Base-by-base conservation (phyloP, 2,888 invertebrate species). In the Molorchus minor region DNA sequence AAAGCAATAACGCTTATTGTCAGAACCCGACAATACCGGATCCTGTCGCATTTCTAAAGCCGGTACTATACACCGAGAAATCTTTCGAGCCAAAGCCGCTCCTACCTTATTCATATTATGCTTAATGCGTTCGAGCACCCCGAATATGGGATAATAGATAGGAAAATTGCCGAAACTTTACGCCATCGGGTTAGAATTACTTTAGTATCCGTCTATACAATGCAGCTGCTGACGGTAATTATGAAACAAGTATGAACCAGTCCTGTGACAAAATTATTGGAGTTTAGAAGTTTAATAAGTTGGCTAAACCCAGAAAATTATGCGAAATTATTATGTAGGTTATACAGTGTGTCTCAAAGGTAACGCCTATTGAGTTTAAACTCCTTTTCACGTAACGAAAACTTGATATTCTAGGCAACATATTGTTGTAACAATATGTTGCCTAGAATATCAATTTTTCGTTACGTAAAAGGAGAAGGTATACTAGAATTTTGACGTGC, bases 91-190 rank as follows among this genome's bases (percentile, higher is more conserved):
- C 20, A 49, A 38, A 13, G 25, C 21, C 16, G 15, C 25, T 25
- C 15, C 20, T 38, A 38, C 38, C 49, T 38, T 49, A 49, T 49
- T 38, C 38, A 25, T 49, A n/a, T n/a, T n/a, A 49, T 38, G 38
- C 38, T 38, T 3, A 1, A 20, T 40, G 49, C 49, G 29, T 49
- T 49, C 49, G n/a, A n/a, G 49, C 1, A 40, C 38, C 25, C 29
- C 38, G 49, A 49, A 49, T 49, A 49, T 49, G 49, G 38, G 49
- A 49, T 49, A 49, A 49, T 49, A 49, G 49, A 49, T 49, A 49
- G 49, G 49, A 49, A 49, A 49, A 49, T 49, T 36, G 49, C 38
- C 25, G 19, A 21, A 49, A 49, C 49, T 36, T 49, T 49, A 49
- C 16, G 29, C 49, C 38, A 49, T 36, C 36, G n/a, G 49, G 21